Base-by-base conservation (phyloP, 2,888 invertebrate species). In the Drosophila mettleri region DNA sequence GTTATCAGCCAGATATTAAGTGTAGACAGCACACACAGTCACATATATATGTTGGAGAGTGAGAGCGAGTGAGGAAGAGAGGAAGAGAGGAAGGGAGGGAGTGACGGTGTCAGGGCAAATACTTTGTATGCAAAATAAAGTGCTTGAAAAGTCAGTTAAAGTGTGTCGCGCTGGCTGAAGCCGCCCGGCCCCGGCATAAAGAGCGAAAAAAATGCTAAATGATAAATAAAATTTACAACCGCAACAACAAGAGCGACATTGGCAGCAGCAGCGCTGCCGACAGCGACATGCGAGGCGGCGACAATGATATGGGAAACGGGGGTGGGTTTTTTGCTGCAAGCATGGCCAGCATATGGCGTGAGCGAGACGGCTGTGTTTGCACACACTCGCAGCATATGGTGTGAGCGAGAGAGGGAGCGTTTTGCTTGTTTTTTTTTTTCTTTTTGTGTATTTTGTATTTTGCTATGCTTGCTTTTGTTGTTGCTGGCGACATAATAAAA, bases 141-240 rank as follows among this genome's bases (percentile, higher is more conserved):
- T 88, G 79, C 85, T 86, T 86, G 52, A 82, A 87, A 87, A 89
- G 88, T 85, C 86, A 83, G 74, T 88, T 86, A 74, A 87, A 89
- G 74, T 83, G 72, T 85, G 72, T 80, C 69, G 76, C 67, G 33
- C 48, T 33, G 48, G 48, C 48, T 33, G 48, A 45, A 45, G 39
- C 64, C 57, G 61, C 52, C 51, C 58, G 62, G 83, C 80, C 52
- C 51, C 58, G 62, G 83, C 80, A 87, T 73, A 89, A 85, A 83
- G 74, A 89, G 73, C 86, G 77, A 86, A 89, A 87, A 86, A 86
- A 85, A 87, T 87, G 78, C 82, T 87, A 89, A 86, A 87, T 86
- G 89, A 89, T 86, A 86, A 86, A 86, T 86, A 86, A 87, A 86
- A 86, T 86, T 86, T 86, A 87, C 87, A 89, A 87, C 89, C 86